Evolutionary conservation across 2,888 invertebrate species (phyloP).

Genomic region (Synergus japonicus): DNA sequence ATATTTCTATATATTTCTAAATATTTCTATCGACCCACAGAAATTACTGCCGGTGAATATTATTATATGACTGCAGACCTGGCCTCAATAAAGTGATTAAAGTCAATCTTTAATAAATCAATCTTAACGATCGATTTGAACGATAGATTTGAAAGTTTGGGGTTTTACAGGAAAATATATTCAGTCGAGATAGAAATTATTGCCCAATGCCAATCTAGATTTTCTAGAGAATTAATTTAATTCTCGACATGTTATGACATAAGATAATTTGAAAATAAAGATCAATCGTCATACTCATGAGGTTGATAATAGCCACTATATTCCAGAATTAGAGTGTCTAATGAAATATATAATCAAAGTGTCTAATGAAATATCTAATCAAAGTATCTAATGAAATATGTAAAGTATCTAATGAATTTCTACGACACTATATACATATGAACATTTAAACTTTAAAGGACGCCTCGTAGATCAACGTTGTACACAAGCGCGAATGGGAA

Average conservation of each 20-base stretch:
- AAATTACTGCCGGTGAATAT: background rate
- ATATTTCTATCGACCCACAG: background rate
- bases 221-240: background rate
- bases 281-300: background rate
- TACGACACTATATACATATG: background rate
- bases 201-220: background rate
- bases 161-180: background rate
- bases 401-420: slow-evolving; percentile 3
- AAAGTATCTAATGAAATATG: too few species aligned
- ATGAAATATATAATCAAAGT: too few species aligned
- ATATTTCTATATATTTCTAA: background rate
- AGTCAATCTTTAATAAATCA: slow-evolving; percentile 44
- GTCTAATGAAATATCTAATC: too few species aligned
- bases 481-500: slow-evolving; percentile 29
- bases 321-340: too few species aligned
- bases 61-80: slow-evolving; percentile 19
- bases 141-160: slow-evolving; percentile 10
- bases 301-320: background rate
- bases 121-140: background rate
- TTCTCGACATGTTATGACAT: background rate
- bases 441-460: slow-evolving; percentile 10
- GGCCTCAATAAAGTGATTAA: slow-evolving; percentile 44
- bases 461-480: slow-evolving; percentile 12
- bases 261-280: background rate
- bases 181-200: background rate